These are phyloP conservation scores for Drepana falcataria DNA, from an alignment of 2,888 invertebrate genomes.

Conservation along the genomic window DNA sequence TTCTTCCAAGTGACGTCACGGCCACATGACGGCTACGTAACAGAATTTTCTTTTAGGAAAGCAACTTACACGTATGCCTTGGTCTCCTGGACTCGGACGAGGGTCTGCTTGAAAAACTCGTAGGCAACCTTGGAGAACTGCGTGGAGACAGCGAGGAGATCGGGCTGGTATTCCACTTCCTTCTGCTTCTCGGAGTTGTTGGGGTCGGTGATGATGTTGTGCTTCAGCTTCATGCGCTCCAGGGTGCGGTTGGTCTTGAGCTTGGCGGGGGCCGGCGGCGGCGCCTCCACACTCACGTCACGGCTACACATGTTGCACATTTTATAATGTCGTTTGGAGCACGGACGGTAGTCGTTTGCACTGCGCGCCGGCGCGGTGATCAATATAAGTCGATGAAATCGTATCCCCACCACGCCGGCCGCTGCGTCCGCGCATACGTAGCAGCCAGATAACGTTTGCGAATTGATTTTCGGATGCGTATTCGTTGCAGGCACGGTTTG, in stretches of 20 bases:
- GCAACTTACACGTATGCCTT: constrained; percentile 72
- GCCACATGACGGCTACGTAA: background rate
- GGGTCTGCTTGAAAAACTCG: constrained; percentile 50
- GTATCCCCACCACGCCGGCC: constrained; percentile 39
- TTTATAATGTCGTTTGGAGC: constrained; percentile 16
- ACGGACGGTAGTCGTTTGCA: constrained; percentile 32
- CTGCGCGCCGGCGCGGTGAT: constrained; percentile 26
- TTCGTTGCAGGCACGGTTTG: no score
- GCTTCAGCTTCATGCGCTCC: constrained; percentile 66
- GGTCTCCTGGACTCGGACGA: constrained; percentile 58
- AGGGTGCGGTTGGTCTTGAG: constrained; percentile 32
- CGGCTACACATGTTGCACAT: constrained; percentile 73
- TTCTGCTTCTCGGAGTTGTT: constrained; percentile 48
- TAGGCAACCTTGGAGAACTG: constrained; percentile 61
- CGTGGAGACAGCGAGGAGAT: constrained; percentile 70
- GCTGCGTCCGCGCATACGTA: constrained; percentile 9
- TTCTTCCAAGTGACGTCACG: constrained; percentile 1
- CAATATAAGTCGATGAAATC: constrained; percentile 59
- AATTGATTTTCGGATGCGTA: background rate
- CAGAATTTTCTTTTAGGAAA: constrained; percentile 12
- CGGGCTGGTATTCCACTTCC: constrained; percentile 64
- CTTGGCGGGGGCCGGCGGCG: constrained; percentile 28
- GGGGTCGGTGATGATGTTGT: constrained; percentile 63
- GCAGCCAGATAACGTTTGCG: background rate
- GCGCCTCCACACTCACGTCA: constrained; percentile 37